Conservation (phyloP, 2,888 invertebrate genomes). For the Rhingia rostrata region DNA sequence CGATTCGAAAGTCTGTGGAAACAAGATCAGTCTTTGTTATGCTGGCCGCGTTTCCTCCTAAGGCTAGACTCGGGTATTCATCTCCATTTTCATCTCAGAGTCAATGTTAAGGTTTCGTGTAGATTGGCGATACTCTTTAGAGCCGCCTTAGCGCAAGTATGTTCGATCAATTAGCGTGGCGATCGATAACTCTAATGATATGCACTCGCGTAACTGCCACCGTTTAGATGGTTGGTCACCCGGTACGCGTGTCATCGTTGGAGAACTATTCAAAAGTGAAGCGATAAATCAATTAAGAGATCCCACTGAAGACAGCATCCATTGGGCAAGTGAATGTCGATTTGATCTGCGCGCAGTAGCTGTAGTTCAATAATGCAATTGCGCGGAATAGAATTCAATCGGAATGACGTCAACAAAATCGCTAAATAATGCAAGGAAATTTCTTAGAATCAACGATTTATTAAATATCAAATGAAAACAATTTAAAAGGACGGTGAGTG, state of each 20-base stretch:
- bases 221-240: not conserved
- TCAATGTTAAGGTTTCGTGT: conserved; percentile 58
- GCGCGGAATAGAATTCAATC: conserved; percentile 28
- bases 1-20: conserved; percentile 15
- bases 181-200: conserved; percentile 54
- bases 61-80: conserved; percentile 1
- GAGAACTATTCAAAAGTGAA: conserved; percentile 59
- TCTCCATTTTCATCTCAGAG: conserved; percentile 25
- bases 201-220: conserved; percentile 56
- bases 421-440: conserved; percentile 23
- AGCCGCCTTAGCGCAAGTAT: conserved; percentile 31
- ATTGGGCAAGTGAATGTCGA: conserved; percentile 26
- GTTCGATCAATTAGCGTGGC: conserved; percentile 53
- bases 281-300: conserved; percentile 66
- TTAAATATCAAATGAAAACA: conserved; percentile 36
- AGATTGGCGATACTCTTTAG: conserved; percentile 1
- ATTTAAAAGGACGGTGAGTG: not conserved
- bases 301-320: conserved; percentile 15
- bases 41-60: not conserved
- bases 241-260: conserved; percentile 5
- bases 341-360: conserved; percentile 34
- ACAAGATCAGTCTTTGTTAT: conserved; percentile 58
- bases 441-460: conserved; percentile 31
- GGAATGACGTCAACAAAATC: conserved; percentile 54
- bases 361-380: conserved; percentile 48